Evolutionary conservation across 2,797 vertebrate genomes (phyloP), one percentile per base, ranked within the genome.

Genomic region (Myotis vivesi): DNA sequence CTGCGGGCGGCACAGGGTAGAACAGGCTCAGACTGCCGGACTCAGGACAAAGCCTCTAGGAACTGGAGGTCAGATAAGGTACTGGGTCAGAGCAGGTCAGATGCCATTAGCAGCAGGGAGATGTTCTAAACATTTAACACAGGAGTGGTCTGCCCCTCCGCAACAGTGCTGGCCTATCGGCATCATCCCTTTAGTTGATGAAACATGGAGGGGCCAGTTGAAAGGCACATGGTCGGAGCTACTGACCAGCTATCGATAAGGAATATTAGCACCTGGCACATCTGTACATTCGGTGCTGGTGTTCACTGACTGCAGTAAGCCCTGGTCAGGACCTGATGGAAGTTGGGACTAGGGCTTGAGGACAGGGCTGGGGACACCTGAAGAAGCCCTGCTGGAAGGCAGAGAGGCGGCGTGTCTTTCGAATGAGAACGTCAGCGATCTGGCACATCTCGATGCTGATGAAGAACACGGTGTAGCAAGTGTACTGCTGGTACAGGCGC

Each of bases 361-460:
- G 73, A 17, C 2, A 59, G 77, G 71, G 30, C 49, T 6, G 7
- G 22, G 79, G 96, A 83, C 94, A 99, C 99, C 99, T 98, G 98
- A 99, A 99, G 91, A 99, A 98, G 20, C 99, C 99, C 96, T 99
- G 99, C 97, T 99, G 99, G 97, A 99, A 99, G 95, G 98, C 97
- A 0, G 99, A 99, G n/a, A 99, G 98, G 73, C 99, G 98, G 0
- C 99, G 98, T 0, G 99, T 99, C 97, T 99, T 99, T 82, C 99
- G 98, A 98, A 99, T 99, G 69, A 99, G 98, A 66, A 99, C 99
- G 1, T 99, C 99, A 0, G 99, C 95, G 6, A 99, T 99, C 98
- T 99, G 99, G 94, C 99, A 99, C 98, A 99, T 98, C 97, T 99
- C 99, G 1, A 99, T 99, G 96, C 99, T 99, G 98, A 99, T 98